Evolutionary conservation across 1,140 invertebrate species (phyloP).

Genomic region (Proales similis): DNA sequence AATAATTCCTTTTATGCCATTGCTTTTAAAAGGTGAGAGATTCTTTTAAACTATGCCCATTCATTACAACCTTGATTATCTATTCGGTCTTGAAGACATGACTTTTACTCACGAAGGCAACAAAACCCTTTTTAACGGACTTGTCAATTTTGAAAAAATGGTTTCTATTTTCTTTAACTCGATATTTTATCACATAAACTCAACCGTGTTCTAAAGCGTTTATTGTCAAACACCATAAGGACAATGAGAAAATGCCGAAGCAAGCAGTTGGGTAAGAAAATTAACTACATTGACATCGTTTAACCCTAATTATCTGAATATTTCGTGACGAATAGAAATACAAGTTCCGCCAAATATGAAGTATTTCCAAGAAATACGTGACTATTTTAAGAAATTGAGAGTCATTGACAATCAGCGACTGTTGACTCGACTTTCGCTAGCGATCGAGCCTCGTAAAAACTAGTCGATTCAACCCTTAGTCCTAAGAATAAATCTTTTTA

Average conservation of each 20-base stretch:
- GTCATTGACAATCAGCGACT: constrained; percentile 71
- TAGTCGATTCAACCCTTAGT: too few species aligned
- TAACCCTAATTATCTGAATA: constrained; percentile 37
- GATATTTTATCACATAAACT: neutral
- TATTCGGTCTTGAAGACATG: constrained; percentile 60
- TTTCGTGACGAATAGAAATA: neutral
- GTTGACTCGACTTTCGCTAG: constrained; percentile 64
- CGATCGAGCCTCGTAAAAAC: constrained; percentile 53
- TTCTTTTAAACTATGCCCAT: neutral
- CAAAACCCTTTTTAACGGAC: constrained; percentile 70
- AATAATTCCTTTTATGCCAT: constrained; percentile 75
- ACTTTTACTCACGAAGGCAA: constrained; percentile 84
- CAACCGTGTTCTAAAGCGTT: constrained; percentile 57
- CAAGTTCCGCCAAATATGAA: constrained; percentile 9
- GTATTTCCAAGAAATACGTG: constrained; percentile 40
- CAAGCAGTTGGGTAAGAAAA: constrained; percentile 42
- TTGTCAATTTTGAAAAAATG: constrained; percentile 86
- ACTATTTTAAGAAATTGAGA: constrained; percentile 55
- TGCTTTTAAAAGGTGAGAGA: constrained; percentile 65
- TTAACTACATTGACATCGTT: neutral
- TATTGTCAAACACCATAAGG: constrained; percentile 73
- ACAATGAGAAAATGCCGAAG: constrained; percentile 68
- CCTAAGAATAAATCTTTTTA: too few species aligned
- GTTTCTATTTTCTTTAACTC: constrained; percentile 39
- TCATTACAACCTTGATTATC: neutral